These are phyloP conservation scores for Entomobrya proxima DNA, from an alignment of 2,888 invertebrate genomes.

Conservation along the genomic window DNA sequence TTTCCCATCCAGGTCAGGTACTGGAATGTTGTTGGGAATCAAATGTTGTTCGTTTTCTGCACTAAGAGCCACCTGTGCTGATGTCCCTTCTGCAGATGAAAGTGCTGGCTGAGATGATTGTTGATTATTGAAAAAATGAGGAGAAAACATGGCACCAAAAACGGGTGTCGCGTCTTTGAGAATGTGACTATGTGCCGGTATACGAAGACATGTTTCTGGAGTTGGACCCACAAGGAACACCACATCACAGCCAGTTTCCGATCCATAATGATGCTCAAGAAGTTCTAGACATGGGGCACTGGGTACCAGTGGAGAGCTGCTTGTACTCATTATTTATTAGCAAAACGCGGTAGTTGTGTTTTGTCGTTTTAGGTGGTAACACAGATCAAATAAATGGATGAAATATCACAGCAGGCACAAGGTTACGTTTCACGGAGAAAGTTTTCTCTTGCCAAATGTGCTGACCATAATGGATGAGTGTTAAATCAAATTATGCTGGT, in stretches of 20 bases:
- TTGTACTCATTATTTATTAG: not conserved
- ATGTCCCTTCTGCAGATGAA: not conserved
- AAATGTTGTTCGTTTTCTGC: not conserved
- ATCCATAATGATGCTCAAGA: slow-evolving; percentile 69
- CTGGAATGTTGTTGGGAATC: slow-evolving; percentile 78
- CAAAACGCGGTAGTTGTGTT: not conserved
- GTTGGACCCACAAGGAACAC: slow-evolving; percentile 81
- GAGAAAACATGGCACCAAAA: slow-evolving; percentile 81
- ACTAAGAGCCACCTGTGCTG: not conserved
- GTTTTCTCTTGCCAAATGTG: no score
- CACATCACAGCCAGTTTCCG: slow-evolving; percentile 81
- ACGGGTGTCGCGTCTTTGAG: slow-evolving; percentile 83
- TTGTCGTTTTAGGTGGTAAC: not conserved
- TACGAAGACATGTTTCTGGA: slow-evolving; percentile 82
- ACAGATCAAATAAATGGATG: not conserved
- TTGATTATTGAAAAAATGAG: slow-evolving; percentile 79
- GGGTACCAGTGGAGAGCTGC: not conserved
- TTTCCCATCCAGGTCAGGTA: slow-evolving; percentile 82
- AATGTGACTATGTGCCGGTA: slow-evolving; percentile 83
- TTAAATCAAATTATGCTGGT: no score
- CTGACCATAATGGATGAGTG: no score
- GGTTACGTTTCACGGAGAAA: no score
- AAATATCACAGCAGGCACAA: not conserved
- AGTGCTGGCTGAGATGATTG: slow-evolving; percentile 66
- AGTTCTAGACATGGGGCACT: slow-evolving; percentile 64